Evolutionary conservation across 2,888 invertebrate genomes (phyloP), one percentile per base, ranked within the genome.

Genomic region (Herminia tarsipennalis): DNA sequence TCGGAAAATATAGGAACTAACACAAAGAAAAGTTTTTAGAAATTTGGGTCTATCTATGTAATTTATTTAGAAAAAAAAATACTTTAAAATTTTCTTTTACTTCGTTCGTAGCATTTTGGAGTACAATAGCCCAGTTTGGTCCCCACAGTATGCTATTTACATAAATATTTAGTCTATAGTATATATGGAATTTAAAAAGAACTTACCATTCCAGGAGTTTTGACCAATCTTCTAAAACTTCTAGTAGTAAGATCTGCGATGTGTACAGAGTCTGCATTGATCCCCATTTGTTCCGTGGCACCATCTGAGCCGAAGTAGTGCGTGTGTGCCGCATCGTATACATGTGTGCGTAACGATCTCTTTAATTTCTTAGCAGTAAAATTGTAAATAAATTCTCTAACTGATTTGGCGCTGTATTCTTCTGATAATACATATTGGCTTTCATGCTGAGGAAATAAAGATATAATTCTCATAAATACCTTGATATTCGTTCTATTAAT

Each of bases 211-310:
- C 92, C 91, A 5, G 92, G 85, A 62, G 93, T 91, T 68, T 93
- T 91, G 34, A 95, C 92, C 32, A 94, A 87, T 32, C 88, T 77
- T 36, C 93, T 86, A 81, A 96, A 96, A 36, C 93, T 94, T 10
- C 88, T 83, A 0, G 95, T 93, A 17, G 94, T 94, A 35, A 96
- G 88, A 71, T 96, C 96, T 6, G 86, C 74, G 6, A 96, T 85
- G 63, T 93, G 92, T 4, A 94, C 72, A 37, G 71, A 74, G 45
- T 69, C 76, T 21, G 63, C 73, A 47, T 56, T 68, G 46, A 65
- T 50, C 3, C 65, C 71, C 56, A 62, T 70, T 38, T 61, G 62
- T 6, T 58, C 61, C 2, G 62, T 54, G 3, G 47, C 54, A 1
- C 72, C 73, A 9, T 75, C 70, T 0, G 86, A 77, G 0, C 83